These are phyloP conservation scores for Xyrauchen texanus DNA, from an alignment of 2,113 vertebrate species.

Conservation along the genomic window DNA sequence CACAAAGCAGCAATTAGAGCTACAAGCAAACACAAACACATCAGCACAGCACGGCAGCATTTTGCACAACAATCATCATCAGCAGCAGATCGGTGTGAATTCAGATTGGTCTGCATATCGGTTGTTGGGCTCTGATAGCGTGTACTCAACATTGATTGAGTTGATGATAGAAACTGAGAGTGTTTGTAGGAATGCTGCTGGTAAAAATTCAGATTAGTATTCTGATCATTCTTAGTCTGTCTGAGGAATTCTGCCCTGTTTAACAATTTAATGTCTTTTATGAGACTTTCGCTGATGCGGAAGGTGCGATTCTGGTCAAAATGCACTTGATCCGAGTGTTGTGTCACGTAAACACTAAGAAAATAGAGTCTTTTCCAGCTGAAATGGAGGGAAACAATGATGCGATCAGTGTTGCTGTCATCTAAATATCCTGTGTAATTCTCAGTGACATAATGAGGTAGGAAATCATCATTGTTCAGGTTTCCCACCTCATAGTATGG, in stretches of 20 bases:
- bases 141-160: too few species aligned
- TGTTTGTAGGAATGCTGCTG: too few species aligned
- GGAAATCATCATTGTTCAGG: not conserved
- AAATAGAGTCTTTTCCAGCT: not conserved
- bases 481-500: slow-evolving; percentile 48
- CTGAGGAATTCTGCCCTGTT: slow-evolving; percentile 2
- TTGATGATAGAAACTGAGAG: too few species aligned
- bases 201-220: too few species aligned
- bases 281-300: not conserved
- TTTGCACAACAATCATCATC: too few species aligned
- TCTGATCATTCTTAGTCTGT: slow-evolving; percentile 16
- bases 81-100: too few species aligned
- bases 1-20: too few species aligned
- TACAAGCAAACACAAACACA: too few species aligned
- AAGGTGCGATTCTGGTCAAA: slow-evolving; percentile 37
- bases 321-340: not conserved
- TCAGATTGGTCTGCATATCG: too few species aligned
- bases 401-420: slow-evolving; percentile 48
- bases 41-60: too few species aligned
- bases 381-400: slow-evolving; percentile 35
- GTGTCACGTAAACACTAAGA: slow-evolving; percentile 41
- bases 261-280: slow-evolving; percentile 1
- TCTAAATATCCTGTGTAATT: not conserved
- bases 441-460: slow-evolving; percentile 27
- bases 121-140: too few species aligned